Conservation (phyloP, 2,113 vertebrate genomes). For the Suricata suricatta region DNA sequence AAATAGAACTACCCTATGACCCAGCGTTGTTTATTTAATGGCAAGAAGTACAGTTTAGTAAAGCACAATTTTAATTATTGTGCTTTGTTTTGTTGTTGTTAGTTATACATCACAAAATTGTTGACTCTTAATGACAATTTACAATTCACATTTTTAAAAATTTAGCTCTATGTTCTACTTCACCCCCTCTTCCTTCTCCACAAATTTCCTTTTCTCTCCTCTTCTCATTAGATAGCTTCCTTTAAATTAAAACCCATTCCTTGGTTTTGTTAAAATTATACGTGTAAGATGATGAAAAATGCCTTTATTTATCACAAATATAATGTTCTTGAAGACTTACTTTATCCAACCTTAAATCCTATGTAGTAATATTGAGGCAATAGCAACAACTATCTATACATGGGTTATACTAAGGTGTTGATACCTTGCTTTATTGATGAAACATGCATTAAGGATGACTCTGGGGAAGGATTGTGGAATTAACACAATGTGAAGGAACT, state of each 20-base stretch:
- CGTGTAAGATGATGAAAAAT: not conserved
- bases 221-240: not conserved
- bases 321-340: not conserved
- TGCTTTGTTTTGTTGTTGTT: not conserved
- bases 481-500: not conserved
- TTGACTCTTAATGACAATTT: not conserved
- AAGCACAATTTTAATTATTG: not conserved
- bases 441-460: not conserved
- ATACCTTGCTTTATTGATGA: not conserved
- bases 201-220: not conserved
- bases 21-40: not conserved
- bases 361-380: not conserved
- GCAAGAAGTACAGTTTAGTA: not conserved
- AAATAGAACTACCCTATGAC: too few relatives aligned
- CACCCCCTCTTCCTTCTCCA: fast-evolving
- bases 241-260: not conserved
- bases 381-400: not conserved
- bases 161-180: not conserved
- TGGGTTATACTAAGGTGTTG: not conserved
- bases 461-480: not conserved
- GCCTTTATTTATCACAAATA: not conserved
- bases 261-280: not conserved
- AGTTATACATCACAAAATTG: not conserved
- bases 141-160: not conserved
- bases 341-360: not conserved